Percentiles rank a stretch among this genome's conserved stretches.
Conservation (phyloP, 2,888 invertebrate genomes). For the Listrodromus nycthemerus region DNA sequence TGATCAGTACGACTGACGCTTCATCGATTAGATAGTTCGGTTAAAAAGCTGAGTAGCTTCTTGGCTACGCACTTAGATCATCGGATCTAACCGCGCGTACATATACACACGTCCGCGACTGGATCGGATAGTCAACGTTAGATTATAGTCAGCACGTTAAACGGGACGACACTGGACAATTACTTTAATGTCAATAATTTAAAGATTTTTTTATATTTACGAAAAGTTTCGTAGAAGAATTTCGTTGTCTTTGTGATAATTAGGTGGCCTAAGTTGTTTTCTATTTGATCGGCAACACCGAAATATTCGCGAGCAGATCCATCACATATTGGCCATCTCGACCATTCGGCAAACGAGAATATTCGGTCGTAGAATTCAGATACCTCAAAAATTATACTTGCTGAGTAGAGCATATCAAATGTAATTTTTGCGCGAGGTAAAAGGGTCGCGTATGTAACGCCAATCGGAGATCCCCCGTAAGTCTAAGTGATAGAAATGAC, state of each 20-base stretch:
- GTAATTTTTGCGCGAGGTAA: conserved; percentile 37
- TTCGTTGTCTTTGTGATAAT: conserved; percentile 36
- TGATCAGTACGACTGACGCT: conserved; percentile 28
- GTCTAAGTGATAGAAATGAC: conserved; percentile 59
- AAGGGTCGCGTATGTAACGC: conserved; percentile 29
- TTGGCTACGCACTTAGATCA: conserved; percentile 41
- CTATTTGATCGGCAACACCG: neutral
- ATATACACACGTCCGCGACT: conserved; percentile 42
- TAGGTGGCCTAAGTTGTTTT: conserved; percentile 27
- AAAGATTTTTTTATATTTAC: conserved; percentile 35
- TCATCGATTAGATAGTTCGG: conserved; percentile 38
- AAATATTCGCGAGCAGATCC: conserved; percentile 1
- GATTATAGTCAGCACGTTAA: conserved; percentile 57
- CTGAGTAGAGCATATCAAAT: conserved; percentile 57
- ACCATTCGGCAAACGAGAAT: conserved; percentile 14
- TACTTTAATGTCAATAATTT: conserved; percentile 54
- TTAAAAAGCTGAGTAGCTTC: conserved; percentile 26
- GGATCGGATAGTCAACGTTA: conserved; percentile 8
- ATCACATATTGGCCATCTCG: neutral
- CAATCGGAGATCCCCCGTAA: conserved; percentile 20
- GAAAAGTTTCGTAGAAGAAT: conserved; percentile 23
- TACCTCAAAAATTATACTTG: conserved; percentile 7
- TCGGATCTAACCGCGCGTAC: conserved; percentile 35
- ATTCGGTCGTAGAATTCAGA: conserved; percentile 12
- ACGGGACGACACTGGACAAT: conserved; percentile 43